Conservation (phyloP, 2,888 invertebrate genomes). For the Apamea monoglypha region DNA sequence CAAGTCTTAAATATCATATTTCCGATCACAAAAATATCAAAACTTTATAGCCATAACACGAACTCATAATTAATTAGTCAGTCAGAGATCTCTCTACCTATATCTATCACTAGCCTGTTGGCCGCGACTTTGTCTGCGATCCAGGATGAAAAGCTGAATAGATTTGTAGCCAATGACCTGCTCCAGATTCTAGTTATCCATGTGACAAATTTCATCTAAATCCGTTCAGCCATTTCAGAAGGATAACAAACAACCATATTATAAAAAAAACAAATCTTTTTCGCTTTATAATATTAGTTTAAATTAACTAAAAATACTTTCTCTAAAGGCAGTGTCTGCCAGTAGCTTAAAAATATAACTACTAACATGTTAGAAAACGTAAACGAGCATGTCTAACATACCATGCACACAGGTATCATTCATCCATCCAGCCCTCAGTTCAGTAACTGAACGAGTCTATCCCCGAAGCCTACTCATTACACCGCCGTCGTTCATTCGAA, state of each 20-base stretch:
- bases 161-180: neutral
- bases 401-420: neutral
- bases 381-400: slow-evolving; percentile 10
- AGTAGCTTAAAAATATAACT: neutral
- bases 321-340: neutral
- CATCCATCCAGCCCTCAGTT: slow-evolving; percentile 23
- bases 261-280: no score
- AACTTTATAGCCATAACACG: neutral
- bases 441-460: slow-evolving; percentile 41
- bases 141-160: neutral
- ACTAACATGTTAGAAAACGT: neutral
- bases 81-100: neutral
- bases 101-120: neutral
- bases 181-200: neutral
- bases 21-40: neutral
- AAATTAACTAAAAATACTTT: neutral
- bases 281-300: neutral
- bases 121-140: neutral
- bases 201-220: neutral
- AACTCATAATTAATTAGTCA: neutral
- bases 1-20: neutral
- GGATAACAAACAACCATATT: no score
- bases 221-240: no score
- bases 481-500: slow-evolving; percentile 51
- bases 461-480: slow-evolving; percentile 51